Conservation (phyloP, 2,888 invertebrate species). For the Caenorhabditis sinica region DNA sequence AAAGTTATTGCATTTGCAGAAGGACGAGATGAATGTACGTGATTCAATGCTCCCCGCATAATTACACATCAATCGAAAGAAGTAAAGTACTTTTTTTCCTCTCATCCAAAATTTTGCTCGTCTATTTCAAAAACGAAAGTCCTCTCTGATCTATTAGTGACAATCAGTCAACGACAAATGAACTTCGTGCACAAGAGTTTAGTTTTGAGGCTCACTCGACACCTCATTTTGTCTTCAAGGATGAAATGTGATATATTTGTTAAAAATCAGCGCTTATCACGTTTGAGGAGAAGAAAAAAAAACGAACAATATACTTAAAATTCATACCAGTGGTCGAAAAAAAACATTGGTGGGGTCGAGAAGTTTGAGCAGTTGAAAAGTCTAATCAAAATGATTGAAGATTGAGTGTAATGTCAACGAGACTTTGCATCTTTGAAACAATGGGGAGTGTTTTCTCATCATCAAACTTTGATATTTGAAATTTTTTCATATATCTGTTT, state of each 20-base stretch:
- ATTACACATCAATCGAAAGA: conserved; percentile 52
- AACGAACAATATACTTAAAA: neutral
- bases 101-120: neutral
- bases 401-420: conserved; percentile 19
- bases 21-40: conserved; percentile 28
- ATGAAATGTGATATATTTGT: conserved; percentile 48
- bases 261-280: conserved; percentile 19
- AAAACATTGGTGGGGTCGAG: neutral
- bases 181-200: conserved; percentile 45
- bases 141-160: conserved; percentile 43
- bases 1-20: conserved; percentile 36
- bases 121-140: conserved; percentile 9
- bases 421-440: neutral
- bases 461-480: neutral
- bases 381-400: conserved; percentile 12
- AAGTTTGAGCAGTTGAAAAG: conserved; percentile 5
- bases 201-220: conserved; percentile 19
- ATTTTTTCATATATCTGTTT: neutral
- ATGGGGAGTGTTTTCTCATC: conserved; percentile 6
- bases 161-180: conserved; percentile 47
- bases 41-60: conserved; percentile 46
- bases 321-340: neutral
- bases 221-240: conserved; percentile 10
- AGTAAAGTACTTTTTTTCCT: conserved; percentile 21
- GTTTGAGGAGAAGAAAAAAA: neutral